Base-by-base conservation (phyloP, 2,113 vertebrate species). In the Ictidomys tridecemlineatus region DNA sequence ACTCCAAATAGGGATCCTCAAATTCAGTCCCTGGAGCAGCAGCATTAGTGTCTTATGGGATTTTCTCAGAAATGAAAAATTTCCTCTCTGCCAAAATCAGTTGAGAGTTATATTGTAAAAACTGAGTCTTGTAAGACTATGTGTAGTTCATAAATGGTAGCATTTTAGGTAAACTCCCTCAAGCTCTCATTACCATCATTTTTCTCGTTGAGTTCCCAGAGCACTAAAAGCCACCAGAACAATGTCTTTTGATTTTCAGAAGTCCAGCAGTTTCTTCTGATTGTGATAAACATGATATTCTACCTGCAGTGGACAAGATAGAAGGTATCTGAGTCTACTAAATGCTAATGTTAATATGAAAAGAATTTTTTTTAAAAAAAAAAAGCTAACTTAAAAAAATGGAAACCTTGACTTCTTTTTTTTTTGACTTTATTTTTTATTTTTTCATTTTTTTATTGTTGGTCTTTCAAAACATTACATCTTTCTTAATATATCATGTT, bases 191-290 rank as follows among this genome's bases (percentile, higher is more conserved):
- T 88, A 94, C 85, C 85, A 94, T 61, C 24, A 24, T 73, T 94
- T 94, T 16, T 73, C 70, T 73, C 76, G 2, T 9, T 80, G 85
- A 9, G 65, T 94, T 63, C 92, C 85, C 17, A 82, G 76, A 18
- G 92, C 85, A 82, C 65, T 32, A 63, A 53, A 94, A 11, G 76
- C 85, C 32, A 94, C 53, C 2, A 94, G n/a, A 73, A 94, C 14
- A 63, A 94, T 94, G 28, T 94, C 85, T 17, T 94, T 94, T 17
- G 92, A 73, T 45, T 94, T 88, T 53, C 67, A 94, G 76, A 82
- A 94, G 32, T 94, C 76, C 67, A 89, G 53, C 9, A 94, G 53
- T 30, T 94, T 94, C 5, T 67, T 73, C 92, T 88, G 92, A 9
- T 94, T 88, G 13, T 73, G 6, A 73, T 88, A 94, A 32, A 58